Conservation (phyloP, 1,140 invertebrate genomes). For the Heliconius himera region DNA sequence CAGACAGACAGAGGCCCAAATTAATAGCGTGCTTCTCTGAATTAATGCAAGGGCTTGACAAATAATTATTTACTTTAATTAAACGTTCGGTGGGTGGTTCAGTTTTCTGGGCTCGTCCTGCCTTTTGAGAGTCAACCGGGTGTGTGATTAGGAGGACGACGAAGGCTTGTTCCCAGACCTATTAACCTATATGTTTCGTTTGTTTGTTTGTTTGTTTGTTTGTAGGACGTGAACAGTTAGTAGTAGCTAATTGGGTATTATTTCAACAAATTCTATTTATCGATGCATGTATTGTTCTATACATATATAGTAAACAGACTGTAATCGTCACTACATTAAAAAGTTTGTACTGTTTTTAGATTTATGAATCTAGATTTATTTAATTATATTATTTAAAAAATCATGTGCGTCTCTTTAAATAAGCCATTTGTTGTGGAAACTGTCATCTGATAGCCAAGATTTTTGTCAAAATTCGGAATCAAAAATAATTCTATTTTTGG, state of each 20-base stretch:
- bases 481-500: no score
- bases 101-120: slow-evolving; percentile 51
- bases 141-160: slow-evolving; percentile 64
- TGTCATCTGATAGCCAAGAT: no score
- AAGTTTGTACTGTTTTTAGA: not conserved
- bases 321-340: not conserved
- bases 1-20: slow-evolving; percentile 38
- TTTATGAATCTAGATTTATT: not conserved
- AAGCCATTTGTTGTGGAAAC: not conserved
- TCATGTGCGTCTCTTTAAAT: not conserved
- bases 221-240: slow-evolving; percentile 40
- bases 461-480: no score
- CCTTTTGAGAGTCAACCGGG: slow-evolving; percentile 63
- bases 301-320: not conserved
- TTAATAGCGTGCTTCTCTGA: slow-evolving; percentile 49
- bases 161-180: slow-evolving; percentile 46
- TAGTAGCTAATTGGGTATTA: slow-evolving; percentile 28
- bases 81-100: slow-evolving; percentile 49
- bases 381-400: not conserved
- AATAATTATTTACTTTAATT: slow-evolving; percentile 71
- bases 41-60: slow-evolving; percentile 46
- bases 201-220: slow-evolving; percentile 50
- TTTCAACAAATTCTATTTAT: slow-evolving; percentile 3
- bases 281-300: not conserved
- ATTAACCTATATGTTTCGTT: slow-evolving; percentile 46